Base-by-base conservation (phyloP, 2,888 invertebrate genomes). In the Arrhopalites spinosus region DNA sequence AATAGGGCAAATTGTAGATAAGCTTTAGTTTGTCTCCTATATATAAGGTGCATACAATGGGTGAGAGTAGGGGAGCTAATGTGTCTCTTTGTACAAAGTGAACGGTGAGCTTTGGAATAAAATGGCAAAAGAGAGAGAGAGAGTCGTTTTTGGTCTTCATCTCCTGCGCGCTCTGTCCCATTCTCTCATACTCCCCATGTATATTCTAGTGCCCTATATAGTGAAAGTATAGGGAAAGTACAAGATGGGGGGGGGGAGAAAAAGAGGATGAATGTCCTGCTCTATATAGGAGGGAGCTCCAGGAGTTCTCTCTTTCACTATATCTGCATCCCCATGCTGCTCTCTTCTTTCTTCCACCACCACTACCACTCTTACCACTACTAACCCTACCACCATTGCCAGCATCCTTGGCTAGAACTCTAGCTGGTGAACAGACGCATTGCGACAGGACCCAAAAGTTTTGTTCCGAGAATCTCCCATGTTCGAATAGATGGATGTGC, bases 401-500 rank as follows among this genome's bases (percentile, higher is more conserved):
- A 50, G 50, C 20, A 50, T 20, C 50, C 15, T 15, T 50, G 50
- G n/a, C 50, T 45, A 72, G 47, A 72, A 47, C 36, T 36, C 36
- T 64, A 17, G 50, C 45, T 63, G 61, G 61, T 8, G 71, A 75
- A 81, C 80, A 81, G 80, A 81, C 81, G 81, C 81, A 81, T 78
- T 81, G 81, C 81, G 81, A 81, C 81, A 81, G 78, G 78, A 78
- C 66, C n/a, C 69, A 79, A 78, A 77, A 77, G 75, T 79, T 77
- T 72, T 70, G 45, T n/a, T 70, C 56, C 29, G 23, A 67, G 47
- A 29, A 71, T 71, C 43, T n/a, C 13, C 36, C 13, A 30, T 36
- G 56, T n/a, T n/a, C 23, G 71, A 25, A 71, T 71, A 59, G 43
- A 61, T 70, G 70, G 23, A 56, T 56, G 56, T n/a, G 17, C 56